Evolutionary conservation across 2,797 vertebrate species (phyloP), one percentile per base, ranked within the genome.

Genomic region (Anas acuta): DNA sequence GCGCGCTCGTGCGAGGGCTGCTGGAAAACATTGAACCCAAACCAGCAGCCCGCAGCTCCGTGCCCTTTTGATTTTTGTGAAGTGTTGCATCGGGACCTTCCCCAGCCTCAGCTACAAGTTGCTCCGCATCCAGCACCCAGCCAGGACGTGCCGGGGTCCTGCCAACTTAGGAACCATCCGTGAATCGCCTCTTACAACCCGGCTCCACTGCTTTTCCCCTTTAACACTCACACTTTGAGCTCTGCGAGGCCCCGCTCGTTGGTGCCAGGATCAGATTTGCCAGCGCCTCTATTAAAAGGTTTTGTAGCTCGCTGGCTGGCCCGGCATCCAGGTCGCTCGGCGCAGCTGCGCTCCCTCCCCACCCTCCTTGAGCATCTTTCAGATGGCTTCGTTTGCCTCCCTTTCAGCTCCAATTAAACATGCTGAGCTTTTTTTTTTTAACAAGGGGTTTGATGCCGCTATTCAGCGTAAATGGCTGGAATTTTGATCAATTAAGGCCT

Each of bases 321-420:
- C 66, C 7, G 0, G 64, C 85, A 70, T 43, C 53, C 74, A 82
- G 92, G 89, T 94, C 39, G 6, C 66, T 84, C 7, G 0, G 79
- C 92, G n/a, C 93, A 92, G 92, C 89, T 91, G 92, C 1, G 1
- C 69, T 93, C 70, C 64, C 66, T 91, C 84, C 69, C 84, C 84
- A 49, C 45, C 69, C 84, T 93, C 87, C 37, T n/a, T n/a, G 56
- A 85, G 78, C 87, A 80, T 92, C 94, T 92, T 89, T 96, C 87
- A 91, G 69, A 93, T 80, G 78, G 89, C 87, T 96, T 92, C 25
- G 1, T 90, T 94, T 92, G 85, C 84, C 90, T 89, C 91, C 91
- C 75, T 95, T 95, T 95, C 91, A 95, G 87, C 87, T 92, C 84
- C 90, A 93, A 75, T 94, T 91, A 92, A 92, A 96, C 92, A 51